A percentile compares a stretch with the other conserved stretches of the same genome.
These are phyloP conservation scores for Microplitis mediator DNA, from an alignment of 1,140 invertebrate species.

Conservation along the genomic window DNA sequence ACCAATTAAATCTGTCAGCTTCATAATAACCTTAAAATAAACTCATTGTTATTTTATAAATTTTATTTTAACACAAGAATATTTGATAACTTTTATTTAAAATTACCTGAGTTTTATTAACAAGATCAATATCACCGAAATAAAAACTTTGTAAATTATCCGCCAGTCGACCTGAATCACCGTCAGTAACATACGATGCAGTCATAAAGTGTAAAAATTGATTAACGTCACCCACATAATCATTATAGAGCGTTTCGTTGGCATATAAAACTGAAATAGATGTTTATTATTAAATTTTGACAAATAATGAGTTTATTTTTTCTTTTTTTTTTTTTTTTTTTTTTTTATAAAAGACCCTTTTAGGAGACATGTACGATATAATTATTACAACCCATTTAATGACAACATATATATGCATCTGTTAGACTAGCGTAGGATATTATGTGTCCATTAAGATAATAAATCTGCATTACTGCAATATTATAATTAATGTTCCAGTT, in stretches of 20 bases:
- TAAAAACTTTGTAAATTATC: constrained; percentile 21
- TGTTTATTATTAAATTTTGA: neutral
- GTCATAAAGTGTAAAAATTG: constrained; percentile 8
- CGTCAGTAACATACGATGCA: neutral
- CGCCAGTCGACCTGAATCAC: neutral
- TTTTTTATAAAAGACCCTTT: no score
- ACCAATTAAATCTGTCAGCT: constrained; percentile 19
- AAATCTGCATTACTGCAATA: constrained; percentile 12
- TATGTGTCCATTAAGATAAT: neutral
- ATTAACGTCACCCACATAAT: neutral
- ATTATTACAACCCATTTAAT: no score
- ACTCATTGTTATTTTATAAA: neutral
- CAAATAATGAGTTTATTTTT: no score
- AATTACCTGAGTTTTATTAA: constrained; percentile 23
- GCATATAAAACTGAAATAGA: constrained; percentile 16
- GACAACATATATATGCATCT: no score
- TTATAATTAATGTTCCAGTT: neutral
- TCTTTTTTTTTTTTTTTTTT: no score
- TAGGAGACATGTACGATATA: no score
- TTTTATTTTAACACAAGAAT: neutral
- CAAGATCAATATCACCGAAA: constrained; percentile 15
- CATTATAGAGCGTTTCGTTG: constrained; percentile 18
- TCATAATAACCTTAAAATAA: constrained; percentile 21
- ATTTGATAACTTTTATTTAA: neutral
- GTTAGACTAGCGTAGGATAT: no score